These are phyloP conservation scores for Drosophila infuscata DNA, from an alignment of 2,888 invertebrate genomes.

Conservation along the genomic window DNA sequence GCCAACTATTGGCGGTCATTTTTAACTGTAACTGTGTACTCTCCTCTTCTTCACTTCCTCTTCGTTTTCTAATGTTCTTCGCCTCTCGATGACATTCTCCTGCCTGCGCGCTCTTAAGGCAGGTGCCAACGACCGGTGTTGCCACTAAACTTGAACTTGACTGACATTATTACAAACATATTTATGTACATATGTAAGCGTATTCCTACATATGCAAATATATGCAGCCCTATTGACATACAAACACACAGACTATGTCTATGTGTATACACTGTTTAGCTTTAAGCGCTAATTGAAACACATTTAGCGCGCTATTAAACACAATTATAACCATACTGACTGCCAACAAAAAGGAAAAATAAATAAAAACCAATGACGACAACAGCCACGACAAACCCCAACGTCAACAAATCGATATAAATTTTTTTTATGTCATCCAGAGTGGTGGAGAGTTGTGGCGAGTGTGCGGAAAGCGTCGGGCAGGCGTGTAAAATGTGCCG, in stretches of 20 bases:
- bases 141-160: slow-evolving; percentile 51
- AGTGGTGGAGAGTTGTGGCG: slow-evolving; percentile 3
- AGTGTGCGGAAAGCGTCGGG: slow-evolving; percentile 32
- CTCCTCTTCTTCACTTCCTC: neutral
- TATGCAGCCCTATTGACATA: slow-evolving; percentile 52
- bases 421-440: slow-evolving; percentile 31
- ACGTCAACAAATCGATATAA: slow-evolving; percentile 69
- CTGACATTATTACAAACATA: slow-evolving; percentile 20
- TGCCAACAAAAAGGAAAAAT: slow-evolving; percentile 32
- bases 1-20: slow-evolving; percentile 42
- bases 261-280: slow-evolving; percentile 32
- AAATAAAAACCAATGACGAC: slow-evolving; percentile 15
- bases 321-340: slow-evolving; percentile 66
- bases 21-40: slow-evolving; percentile 9
- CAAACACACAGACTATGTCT: slow-evolving; percentile 27
- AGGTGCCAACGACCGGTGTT: slow-evolving; percentile 56
- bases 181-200: neutral
- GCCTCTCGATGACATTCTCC: slow-evolving; percentile 5
- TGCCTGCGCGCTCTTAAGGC: slow-evolving; percentile 3
- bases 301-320: slow-evolving; percentile 78
- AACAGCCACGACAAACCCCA: slow-evolving; percentile 34
- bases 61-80: slow-evolving; percentile 10
- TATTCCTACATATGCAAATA: neutral
- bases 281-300: slow-evolving; percentile 70
- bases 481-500: slow-evolving; percentile 34